Conservation (phyloP, 35 echinoderm and acorn worm genomes). For the Chiridota heheva region DNA sequence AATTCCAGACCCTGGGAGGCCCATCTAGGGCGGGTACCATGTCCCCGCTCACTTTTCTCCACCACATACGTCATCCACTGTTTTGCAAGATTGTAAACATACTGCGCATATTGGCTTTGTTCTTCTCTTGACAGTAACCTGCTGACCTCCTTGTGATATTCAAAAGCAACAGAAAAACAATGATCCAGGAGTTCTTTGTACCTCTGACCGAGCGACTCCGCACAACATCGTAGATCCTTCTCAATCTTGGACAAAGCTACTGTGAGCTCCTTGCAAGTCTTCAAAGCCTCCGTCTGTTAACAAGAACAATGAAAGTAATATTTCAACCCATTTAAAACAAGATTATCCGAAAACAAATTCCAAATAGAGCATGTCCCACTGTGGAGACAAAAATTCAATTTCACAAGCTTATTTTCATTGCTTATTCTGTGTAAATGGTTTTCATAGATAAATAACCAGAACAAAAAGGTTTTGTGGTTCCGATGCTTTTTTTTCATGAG, state of each 20-base stretch:
- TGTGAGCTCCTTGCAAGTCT: conserved; percentile 48
- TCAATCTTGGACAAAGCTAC: conserved; percentile 53
- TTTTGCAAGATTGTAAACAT: conserved; percentile 51
- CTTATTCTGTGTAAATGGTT: too few relatives aligned
- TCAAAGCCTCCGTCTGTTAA: conserved; percentile 69
- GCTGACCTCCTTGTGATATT: conserved; percentile 97
- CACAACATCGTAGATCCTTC: conserved; percentile 26
- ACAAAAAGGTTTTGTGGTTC: too few relatives aligned
- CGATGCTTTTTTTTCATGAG: too few relatives aligned
- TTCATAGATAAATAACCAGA: too few relatives aligned
- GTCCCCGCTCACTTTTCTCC: conserved; percentile 83
- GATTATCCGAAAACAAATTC: neutral
- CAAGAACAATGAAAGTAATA: neutral
- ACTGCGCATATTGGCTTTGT: conserved; percentile 56
- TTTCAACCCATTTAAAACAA: neutral
- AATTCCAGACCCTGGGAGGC: conserved; percentile 94
- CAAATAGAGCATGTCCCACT: neutral
- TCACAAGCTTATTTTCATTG: too few relatives aligned
- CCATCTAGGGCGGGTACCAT: conserved; percentile 88
- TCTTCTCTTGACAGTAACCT: conserved; percentile 67
- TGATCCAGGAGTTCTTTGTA: conserved; percentile 80
- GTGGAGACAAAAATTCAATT: neutral
- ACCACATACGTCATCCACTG: conserved; percentile 95
- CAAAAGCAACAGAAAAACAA: conserved; percentile 90
- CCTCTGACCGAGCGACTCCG: neutral